A percentile compares a stretch with the other conserved stretches of the same genome.
Conservation (phyloP, 2,797 vertebrate genomes). For the Chelidonichthys spinosus region DNA sequence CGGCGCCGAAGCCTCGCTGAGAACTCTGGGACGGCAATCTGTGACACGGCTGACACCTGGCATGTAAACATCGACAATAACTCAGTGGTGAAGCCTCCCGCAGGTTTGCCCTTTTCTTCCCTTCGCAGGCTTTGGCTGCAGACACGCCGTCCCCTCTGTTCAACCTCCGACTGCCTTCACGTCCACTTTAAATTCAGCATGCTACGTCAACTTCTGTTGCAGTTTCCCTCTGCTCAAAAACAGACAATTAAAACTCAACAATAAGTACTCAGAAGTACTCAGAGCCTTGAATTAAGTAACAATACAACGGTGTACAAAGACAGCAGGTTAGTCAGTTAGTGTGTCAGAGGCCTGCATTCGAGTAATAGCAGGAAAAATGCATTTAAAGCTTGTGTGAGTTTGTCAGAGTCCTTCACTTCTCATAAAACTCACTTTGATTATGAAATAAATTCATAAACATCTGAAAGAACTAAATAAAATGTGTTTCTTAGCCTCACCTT, state of each 20-base stretch:
- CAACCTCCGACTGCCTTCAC: constrained; percentile 29
- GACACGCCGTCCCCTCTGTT: constrained; percentile 56
- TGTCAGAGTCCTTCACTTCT: no score
- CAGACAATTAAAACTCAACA: neutral
- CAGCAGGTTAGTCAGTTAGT: neutral
- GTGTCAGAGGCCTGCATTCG: no score
- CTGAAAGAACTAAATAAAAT: no score
- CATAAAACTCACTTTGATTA: no score
- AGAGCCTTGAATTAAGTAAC: neutral
- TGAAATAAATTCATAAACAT: no score
- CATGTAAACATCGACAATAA: constrained; percentile 85
- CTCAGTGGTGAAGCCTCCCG: constrained; percentile 75
- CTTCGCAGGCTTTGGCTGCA: constrained; percentile 71
- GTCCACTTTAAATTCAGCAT: constrained; percentile 29
- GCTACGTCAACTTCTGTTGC: constrained; percentile 39
- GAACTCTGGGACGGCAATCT: constrained; percentile 84
- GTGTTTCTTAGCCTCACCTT: no score
- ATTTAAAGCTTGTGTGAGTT: no score
- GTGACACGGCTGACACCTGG: constrained; percentile 87
- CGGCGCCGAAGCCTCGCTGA: constrained; percentile 80
- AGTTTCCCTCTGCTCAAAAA: constrained; percentile 7
- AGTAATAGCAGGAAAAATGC: no score
- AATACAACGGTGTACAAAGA: neutral
- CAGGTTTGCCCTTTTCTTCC: constrained; percentile 82
- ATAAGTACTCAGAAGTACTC: neutral